Evolutionary conservation across 2,888 invertebrate genomes (phyloP).

Genomic region (Andrena dorsata): DNA sequence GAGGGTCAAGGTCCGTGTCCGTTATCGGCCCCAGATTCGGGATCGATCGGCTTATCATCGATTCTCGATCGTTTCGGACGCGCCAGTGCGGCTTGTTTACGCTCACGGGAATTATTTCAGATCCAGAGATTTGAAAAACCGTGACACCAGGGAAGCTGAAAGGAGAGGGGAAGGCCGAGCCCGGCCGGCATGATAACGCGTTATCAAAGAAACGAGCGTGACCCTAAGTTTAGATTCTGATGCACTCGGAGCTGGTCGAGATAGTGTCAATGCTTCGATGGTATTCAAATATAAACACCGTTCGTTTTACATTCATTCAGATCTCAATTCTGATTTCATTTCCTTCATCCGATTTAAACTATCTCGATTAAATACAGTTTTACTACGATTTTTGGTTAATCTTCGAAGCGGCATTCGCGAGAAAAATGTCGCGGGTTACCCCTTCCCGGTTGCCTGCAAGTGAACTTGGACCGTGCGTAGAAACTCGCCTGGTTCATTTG

Average conservation of each 20-base stretch:
- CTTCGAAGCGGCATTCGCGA: not conserved
- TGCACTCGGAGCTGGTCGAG: constrained; percentile 16
- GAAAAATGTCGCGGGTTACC: not conserved
- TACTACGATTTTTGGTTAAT: too few species aligned
- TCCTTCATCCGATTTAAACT: too few species aligned
- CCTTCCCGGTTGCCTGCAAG: not conserved
- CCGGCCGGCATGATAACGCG: constrained; percentile 17
- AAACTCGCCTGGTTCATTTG: not conserved
- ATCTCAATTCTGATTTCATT: not conserved
- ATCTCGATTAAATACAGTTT: too few species aligned
- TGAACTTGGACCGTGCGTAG: not conserved
- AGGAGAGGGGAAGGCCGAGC: not conserved
- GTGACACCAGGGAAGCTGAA: too few species aligned
- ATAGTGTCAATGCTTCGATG: not conserved
- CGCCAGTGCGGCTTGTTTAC: not conserved
- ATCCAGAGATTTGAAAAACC: not conserved
- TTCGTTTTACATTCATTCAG: not conserved
- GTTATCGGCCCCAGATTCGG: constrained; percentile 33
- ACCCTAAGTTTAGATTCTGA: constrained; percentile 42
- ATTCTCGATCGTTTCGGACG: constrained; percentile 31
- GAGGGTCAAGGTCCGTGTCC: constrained; percentile 53
- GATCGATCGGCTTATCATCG: constrained; percentile 48
- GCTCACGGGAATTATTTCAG: not conserved
- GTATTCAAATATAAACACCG: not conserved
- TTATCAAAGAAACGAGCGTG: constrained; percentile 50